Conservation (phyloP, 1,140 invertebrate species). For the Micrasema longulum region DNA sequence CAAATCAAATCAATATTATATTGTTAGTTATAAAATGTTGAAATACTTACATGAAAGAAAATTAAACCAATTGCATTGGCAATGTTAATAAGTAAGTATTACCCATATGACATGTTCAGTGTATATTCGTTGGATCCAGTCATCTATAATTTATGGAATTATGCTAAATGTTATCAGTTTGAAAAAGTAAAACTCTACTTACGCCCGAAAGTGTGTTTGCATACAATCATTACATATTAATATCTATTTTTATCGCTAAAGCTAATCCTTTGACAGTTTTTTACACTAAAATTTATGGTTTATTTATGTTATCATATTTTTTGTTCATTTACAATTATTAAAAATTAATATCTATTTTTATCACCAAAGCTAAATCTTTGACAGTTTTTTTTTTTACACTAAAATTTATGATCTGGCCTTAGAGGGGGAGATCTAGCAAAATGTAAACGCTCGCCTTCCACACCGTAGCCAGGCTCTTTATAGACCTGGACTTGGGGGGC, state of each 20-base stretch:
- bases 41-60: constrained; percentile 3
- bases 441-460: too few relatives aligned
- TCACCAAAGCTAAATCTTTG: too few relatives aligned
- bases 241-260: constrained; percentile 22
- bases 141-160: constrained; percentile 16
- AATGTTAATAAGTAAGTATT: constrained; percentile 19
- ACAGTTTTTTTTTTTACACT: too few relatives aligned
- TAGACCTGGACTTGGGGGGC: too few relatives aligned
- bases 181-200: constrained; percentile 4
- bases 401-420: too few relatives aligned
- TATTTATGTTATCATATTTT: too few relatives aligned
- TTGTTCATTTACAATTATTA: too few relatives aligned
- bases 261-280: constrained; percentile 3
- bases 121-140: background rate
- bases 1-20: too few relatives aligned
- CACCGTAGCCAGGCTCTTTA: too few relatives aligned
- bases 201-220: constrained; percentile 11
- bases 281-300: constrained; percentile 6
- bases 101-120: constrained; percentile 4
- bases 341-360: too few relatives aligned
- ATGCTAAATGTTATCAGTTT: constrained; percentile 13
- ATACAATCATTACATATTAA: constrained; percentile 20
- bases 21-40: too few relatives aligned
- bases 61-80: constrained; percentile 12
- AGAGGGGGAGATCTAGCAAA: too few relatives aligned